phyloP scores from a whole-genome alignment of 2,888 invertebrate species.

The Caenorhabditis japonica region DNA sequence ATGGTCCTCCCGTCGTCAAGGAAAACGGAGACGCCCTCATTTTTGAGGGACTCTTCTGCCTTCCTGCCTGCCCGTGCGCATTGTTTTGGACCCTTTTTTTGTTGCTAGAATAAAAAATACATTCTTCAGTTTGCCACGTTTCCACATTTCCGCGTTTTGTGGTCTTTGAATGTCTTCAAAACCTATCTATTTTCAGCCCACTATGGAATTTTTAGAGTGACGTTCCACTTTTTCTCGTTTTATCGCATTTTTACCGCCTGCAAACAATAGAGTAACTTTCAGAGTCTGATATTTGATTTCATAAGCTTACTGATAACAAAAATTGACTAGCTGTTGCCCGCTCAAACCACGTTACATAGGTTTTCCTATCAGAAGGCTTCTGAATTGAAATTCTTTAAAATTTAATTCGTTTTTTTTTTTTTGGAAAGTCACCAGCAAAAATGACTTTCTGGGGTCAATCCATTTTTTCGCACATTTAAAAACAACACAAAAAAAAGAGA shows the following conservation, averaged over 20 bases:
- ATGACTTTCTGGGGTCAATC: too few species aligned
- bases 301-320: slow-evolving; percentile 32
- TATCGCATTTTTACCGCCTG: not conserved
- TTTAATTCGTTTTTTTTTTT: too few species aligned
- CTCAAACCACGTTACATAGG: slow-evolving; percentile 20
- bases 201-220: not conserved
- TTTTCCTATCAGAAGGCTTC: not conserved
- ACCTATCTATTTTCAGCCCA: not conserved
- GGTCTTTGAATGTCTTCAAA: not conserved
- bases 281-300: slow-evolving; percentile 34
- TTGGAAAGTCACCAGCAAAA: too few species aligned
- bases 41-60: slow-evolving; percentile 13
- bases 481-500: too few species aligned
- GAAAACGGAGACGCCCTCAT: slow-evolving; percentile 34
- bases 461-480: too few species aligned
- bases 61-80: not conserved
- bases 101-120: too few species aligned
- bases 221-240: slow-evolving; percentile 5
- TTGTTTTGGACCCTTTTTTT: slow-evolving; percentile 22
- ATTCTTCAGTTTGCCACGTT: too few species aligned
- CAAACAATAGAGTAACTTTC: slow-evolving; percentile 40
- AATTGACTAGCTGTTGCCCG: slow-evolving; percentile 24
- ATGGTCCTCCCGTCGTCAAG: slow-evolving; percentile 32
- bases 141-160: not conserved
- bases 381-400: too few species aligned